Conservation (phyloP, 2,888 invertebrate species). For the Calameuta idolon region DNA sequence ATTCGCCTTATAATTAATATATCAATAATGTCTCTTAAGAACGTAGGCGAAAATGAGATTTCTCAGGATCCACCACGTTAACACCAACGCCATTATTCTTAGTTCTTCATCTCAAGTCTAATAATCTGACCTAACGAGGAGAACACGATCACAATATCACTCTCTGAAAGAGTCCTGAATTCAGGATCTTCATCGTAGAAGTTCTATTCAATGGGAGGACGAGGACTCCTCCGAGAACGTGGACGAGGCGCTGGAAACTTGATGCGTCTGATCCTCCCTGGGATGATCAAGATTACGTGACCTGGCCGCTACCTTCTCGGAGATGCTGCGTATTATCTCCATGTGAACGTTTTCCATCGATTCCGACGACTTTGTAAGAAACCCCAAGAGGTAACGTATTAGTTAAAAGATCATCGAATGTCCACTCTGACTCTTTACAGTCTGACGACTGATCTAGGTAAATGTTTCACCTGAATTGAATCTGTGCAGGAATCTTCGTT, state of each 20-base stretch:
- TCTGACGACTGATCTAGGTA: not conserved
- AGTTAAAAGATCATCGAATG: not conserved
- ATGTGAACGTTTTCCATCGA: conserved; percentile 36
- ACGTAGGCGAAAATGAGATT: not conserved
- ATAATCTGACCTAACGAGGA: not conserved
- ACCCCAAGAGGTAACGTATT: not conserved
- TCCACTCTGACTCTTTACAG: not conserved
- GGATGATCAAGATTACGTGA: conserved; percentile 27
- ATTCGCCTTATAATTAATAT: not conserved
- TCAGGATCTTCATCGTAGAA: not conserved
- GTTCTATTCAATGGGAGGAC: conserved; percentile 26
- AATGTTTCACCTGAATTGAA: conserved; percentile 18
- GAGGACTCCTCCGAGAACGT: conserved; percentile 50
- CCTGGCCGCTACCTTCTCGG: conserved; percentile 38
- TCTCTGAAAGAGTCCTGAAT: not conserved
- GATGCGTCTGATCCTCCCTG: conserved; percentile 36
- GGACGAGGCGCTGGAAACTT: conserved; percentile 42
- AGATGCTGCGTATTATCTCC: conserved; percentile 45
- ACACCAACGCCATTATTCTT: not conserved
- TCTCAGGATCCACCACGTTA: not conserved
- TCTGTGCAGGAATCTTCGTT: conserved; percentile 12
- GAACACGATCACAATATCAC: not conserved
- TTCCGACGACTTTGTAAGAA: conserved; percentile 40
- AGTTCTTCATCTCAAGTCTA: not conserved
- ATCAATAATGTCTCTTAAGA: not conserved